Percentiles rank a stretch among this genome's conserved stretches.
phyloP scores from a whole-genome alignment of 2,113 vertebrate species.

The Pontoporia blainvillei region DNA sequence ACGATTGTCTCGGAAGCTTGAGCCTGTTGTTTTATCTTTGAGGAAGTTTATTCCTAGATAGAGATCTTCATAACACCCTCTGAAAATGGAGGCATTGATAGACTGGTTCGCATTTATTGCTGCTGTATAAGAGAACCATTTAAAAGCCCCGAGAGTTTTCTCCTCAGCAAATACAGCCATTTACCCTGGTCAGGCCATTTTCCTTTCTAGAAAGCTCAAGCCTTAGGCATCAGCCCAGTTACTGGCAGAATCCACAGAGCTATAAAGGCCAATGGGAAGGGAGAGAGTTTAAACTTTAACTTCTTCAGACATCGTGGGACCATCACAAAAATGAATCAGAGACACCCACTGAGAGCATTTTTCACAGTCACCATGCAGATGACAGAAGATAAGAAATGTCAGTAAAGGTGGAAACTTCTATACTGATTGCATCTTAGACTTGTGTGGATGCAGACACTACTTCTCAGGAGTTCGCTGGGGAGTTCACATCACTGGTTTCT shows the following conservation, averaged over 20 bases:
- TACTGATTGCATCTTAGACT: slow-evolving; percentile 54
- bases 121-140: slow-evolving; percentile 66
- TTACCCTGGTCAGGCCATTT: slow-evolving; percentile 61
- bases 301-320: slow-evolving; percentile 76
- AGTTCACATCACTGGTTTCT: background rate
- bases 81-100: slow-evolving; percentile 72
- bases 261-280: slow-evolving; percentile 45
- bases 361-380: slow-evolving; percentile 57
- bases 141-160: slow-evolving; percentile 71
- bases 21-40: slow-evolving; percentile 78
- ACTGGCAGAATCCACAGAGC: slow-evolving; percentile 38
- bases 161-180: slow-evolving; percentile 67
- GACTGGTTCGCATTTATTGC: slow-evolving; percentile 67
- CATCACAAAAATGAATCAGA: slow-evolving; percentile 68
- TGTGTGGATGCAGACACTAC: background rate
- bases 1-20: slow-evolving; percentile 84
- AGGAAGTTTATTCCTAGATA: slow-evolving; percentile 85
- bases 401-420: slow-evolving; percentile 51
- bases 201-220: slow-evolving; percentile 57
- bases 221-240: background rate
- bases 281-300: slow-evolving; percentile 75
- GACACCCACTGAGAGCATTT: slow-evolving; percentile 64
- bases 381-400: slow-evolving; percentile 72
- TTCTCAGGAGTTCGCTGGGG: background rate
- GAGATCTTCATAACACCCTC: slow-evolving; percentile 77